Conservation (phyloP, 2,888 invertebrate genomes). For the Venusia cambrica region DNA sequence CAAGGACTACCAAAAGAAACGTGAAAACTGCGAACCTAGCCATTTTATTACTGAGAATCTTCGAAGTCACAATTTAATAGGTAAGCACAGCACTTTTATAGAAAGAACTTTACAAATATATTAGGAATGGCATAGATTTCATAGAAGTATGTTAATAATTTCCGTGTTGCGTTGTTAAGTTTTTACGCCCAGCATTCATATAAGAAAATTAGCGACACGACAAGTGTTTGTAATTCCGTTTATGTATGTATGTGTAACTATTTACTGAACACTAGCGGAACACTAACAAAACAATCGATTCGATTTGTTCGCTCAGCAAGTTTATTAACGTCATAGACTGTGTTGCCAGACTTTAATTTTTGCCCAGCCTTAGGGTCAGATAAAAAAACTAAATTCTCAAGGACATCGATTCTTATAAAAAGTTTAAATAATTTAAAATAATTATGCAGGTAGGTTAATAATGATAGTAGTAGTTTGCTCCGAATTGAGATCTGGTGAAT, state of each 20-base stretch:
- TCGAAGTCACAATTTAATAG: conserved; percentile 7
- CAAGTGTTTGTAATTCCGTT: conserved; percentile 46
- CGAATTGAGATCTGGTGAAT: no score
- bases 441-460: no score
- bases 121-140: no score
- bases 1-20: conserved; percentile 37
- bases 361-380: background rate
- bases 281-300: no score
- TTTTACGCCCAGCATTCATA: conserved; percentile 33
- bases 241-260: no score
- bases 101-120: no score
- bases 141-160: no score
- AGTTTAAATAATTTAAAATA: no score
- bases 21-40: conserved; percentile 36
- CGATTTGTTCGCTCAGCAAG: no score
- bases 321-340: conserved; percentile 50
- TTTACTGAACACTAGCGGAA: no score
- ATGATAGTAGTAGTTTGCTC: no score
- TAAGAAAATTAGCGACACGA: conserved; percentile 32
- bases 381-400: conserved; percentile 28
- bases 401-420: no score
- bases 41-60: conserved; percentile 33
- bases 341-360: conserved; percentile 33
- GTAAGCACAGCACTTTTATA: background rate
- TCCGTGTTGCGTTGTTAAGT: conserved; percentile 27